Percentiles rank a stretch among this genome's conserved stretches.
phyloP scores from a whole-genome alignment of 1,140 invertebrate genomes.

The Zeugodacus cucurbitae region DNA sequence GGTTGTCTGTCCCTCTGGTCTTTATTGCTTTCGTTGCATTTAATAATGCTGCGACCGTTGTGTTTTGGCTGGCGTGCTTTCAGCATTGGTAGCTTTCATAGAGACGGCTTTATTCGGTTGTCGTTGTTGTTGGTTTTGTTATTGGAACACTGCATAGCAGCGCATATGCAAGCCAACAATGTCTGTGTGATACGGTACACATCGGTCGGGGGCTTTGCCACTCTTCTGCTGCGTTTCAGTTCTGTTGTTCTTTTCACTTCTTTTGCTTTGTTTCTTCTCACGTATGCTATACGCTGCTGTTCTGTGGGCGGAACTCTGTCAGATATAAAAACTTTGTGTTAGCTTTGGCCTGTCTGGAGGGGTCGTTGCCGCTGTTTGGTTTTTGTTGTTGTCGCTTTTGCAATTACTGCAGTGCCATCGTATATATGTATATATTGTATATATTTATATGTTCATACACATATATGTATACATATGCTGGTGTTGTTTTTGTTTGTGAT shows the following conservation, averaged over 20 bases:
- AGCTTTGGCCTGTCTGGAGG: conserved; percentile 9
- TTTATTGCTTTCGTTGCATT: conserved; percentile 19
- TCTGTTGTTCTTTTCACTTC: not conserved
- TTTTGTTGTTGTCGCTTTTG: not conserved
- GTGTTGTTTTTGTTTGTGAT: not conserved
- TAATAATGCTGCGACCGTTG: conserved; percentile 23
- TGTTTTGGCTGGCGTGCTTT: conserved; percentile 8
- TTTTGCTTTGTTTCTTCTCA: not conserved
- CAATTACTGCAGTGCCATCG: not conserved
- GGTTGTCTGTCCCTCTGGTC: not conserved
- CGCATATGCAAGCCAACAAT: conserved; percentile 22
- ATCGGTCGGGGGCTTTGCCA: not conserved
- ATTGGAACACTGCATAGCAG: not conserved
- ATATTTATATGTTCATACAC: not conserved
- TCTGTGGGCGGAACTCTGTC: conserved; percentile 32
- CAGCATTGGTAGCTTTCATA: conserved; percentile 18
- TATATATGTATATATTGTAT: no score
- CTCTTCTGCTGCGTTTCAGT: not conserved
- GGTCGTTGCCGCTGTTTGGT: not conserved
- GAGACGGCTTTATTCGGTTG: not conserved
- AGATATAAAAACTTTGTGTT: conserved; percentile 32
- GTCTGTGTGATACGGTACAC: not conserved
- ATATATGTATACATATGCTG: not conserved
- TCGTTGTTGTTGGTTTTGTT: not conserved
- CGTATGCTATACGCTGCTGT: not conserved